A percentile compares a stretch with the other conserved stretches of the same genome.
Evolutionary conservation across 2,797 vertebrate genomes (phyloP).

Genomic region (Semaprochilodus insignis): DNA sequence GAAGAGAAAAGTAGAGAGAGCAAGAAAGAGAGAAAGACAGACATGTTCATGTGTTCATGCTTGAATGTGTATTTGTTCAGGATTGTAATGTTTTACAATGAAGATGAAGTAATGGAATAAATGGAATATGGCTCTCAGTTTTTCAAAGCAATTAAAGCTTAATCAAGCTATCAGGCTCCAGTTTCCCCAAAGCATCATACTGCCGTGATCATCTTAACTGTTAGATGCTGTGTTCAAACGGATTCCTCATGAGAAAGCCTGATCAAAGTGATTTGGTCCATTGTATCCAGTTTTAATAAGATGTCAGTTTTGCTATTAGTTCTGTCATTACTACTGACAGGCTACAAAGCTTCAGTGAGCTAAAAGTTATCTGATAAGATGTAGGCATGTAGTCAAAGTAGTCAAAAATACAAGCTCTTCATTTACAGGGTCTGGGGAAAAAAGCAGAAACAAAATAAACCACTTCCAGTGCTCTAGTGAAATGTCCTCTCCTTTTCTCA

Average conservation of each 20-base stretch:
- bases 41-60: neutral
- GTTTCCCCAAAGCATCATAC: neutral
- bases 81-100: slow-evolving; percentile 3
- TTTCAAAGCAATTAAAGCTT: slow-evolving; percentile 18
- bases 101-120: neutral
- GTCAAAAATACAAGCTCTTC: no score
- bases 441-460: no score
- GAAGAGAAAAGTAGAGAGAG: neutral
- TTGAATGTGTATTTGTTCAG: neutral
- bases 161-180: slow-evolving; percentile 14
- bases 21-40: neutral
- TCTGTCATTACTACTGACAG: neutral
- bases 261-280: slow-evolving; percentile 12
- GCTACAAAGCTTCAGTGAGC: neutral
- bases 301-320: neutral
- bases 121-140: neutral
- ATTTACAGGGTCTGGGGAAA: no score
- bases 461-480: no score
- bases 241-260: neutral
- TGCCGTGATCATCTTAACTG: neutral
- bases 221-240: slow-evolving; percentile 4
- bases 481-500: no score
- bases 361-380: no score
- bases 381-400: no score
- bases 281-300: slow-evolving; percentile 8